phyloP scores from a whole-genome alignment of 2,888 invertebrate species.

The Agrotis puta region DNA sequence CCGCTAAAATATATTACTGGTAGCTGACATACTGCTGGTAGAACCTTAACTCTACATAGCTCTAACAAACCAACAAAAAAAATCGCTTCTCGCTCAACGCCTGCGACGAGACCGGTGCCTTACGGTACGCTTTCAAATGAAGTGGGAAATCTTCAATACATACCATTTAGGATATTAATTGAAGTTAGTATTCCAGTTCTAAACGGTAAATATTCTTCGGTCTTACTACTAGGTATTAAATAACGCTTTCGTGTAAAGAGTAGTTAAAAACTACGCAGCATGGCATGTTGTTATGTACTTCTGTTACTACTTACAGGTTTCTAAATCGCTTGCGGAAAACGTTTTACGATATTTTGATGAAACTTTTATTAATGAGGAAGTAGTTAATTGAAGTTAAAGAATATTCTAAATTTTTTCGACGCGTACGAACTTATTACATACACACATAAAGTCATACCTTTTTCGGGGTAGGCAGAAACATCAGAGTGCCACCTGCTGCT shows the following conservation, averaged over 20 bases:
- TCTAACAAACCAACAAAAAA: background rate
- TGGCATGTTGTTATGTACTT: background rate
- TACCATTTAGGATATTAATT: constrained; percentile 29
- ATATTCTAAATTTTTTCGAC: no score
- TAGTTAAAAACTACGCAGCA: background rate
- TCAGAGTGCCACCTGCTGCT: no score
- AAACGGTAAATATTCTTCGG: background rate
- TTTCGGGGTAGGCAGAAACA: no score
- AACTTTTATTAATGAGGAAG: background rate
- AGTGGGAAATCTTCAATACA: constrained; percentile 37
- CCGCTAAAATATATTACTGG: no score
- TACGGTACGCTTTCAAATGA: constrained; percentile 34
- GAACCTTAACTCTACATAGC: background rate
- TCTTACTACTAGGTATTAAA: background rate
- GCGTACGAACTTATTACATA: no score
- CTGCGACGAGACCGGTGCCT: background rate
- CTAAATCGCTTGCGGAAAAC: background rate
- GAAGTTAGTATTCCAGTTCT: background rate
- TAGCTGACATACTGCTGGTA: no score
- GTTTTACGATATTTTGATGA: background rate
- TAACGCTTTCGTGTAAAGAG: background rate
- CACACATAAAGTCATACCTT: background rate
- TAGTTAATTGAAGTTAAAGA: background rate
- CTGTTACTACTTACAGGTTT: background rate
- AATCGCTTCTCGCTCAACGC: background rate